Evolutionary conservation across 2,113 vertebrate genomes (phyloP), one percentile per base, ranked within the genome.

Genomic region (Perca schrenkii): DNA sequence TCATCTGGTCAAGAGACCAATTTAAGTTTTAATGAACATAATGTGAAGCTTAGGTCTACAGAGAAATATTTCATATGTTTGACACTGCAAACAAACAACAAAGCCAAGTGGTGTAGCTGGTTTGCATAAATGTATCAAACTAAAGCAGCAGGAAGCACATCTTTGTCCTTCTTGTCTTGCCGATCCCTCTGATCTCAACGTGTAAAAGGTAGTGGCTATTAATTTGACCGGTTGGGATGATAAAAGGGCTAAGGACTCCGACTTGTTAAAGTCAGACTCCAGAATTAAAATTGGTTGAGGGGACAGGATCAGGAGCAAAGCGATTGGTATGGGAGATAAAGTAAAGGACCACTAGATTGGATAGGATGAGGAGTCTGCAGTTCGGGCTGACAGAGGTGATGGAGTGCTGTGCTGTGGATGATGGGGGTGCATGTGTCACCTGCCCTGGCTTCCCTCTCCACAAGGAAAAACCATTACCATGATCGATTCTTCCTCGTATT

Each of bases 361-460:
- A 80, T 40, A 60, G 72, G 84, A 84, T 69, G 80, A 91, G 83
- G 74, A 82, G 80, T 82, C 60, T 77, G 86, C 77, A 19, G 74
- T 68, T 69, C 43, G n/a, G 58, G 69, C 73, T 83, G 87, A 86
- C 86, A 79, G 72, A 66, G 78, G 85, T 92, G 91, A 93, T 88
- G 80, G 86, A 92, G 88, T 65, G 84, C 69, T 85, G 71, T 50
- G 83, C 75, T 61, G 75, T n/a, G 64, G 84, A 75, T 85, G 86
- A 88, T 78, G 80, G 82, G 78, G 76, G 74, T 52, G 83, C 74
- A 88, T 71, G 50, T 86, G 90, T 92, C 89, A 84, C 84, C 89
- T 87, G 84, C 83, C 74, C 64, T 11, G 54, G 84, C 72, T 83
- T 79, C 50, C 80, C 57, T 88, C 72, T 82, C 82, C 84, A 70